Percentiles rank a stretch among this genome's conserved stretches.
phyloP scores from a whole-genome alignment of 53 echinoderm and acorn worm genomes.

The Zoroaster sp. region DNA sequence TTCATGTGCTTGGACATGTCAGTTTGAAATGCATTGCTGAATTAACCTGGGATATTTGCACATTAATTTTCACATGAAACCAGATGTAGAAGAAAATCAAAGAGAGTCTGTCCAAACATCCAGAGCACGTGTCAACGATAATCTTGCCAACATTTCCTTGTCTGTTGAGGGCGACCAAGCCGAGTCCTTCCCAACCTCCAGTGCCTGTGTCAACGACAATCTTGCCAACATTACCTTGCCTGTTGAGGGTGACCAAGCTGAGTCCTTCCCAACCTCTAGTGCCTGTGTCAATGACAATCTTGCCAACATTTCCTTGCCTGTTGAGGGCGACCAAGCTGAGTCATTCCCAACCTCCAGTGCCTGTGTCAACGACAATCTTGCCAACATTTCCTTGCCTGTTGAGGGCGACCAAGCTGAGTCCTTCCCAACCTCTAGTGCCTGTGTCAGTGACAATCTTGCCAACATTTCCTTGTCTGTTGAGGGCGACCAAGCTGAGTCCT shows the following conservation, averaged over 20 bases:
- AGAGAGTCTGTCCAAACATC: not conserved
- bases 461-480: not conserved
- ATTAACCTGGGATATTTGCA: not conserved
- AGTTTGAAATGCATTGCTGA: not conserved
- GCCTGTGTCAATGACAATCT: not conserved
- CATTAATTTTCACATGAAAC: not conserved
- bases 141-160: not conserved
- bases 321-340: not conserved
- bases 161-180: not conserved
- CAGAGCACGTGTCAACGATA: not conserved
- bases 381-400: not conserved
- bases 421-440: not conserved
- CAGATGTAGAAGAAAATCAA: not conserved
- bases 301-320: not conserved
- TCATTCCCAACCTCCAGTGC: not conserved
- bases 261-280: not conserved
- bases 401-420: not conserved
- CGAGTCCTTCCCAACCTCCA: not conserved
- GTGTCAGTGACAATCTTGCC: not conserved
- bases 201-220: not conserved
- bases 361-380: not conserved
- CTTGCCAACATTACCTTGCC: not conserved
- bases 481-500: not conserved
- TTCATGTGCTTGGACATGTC: not conserved
- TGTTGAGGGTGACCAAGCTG: not conserved